Evolutionary conservation across 2,888 invertebrate genomes (phyloP), one percentile per base, ranked within the genome.

Genomic region (Campoplex nolae): DNA sequence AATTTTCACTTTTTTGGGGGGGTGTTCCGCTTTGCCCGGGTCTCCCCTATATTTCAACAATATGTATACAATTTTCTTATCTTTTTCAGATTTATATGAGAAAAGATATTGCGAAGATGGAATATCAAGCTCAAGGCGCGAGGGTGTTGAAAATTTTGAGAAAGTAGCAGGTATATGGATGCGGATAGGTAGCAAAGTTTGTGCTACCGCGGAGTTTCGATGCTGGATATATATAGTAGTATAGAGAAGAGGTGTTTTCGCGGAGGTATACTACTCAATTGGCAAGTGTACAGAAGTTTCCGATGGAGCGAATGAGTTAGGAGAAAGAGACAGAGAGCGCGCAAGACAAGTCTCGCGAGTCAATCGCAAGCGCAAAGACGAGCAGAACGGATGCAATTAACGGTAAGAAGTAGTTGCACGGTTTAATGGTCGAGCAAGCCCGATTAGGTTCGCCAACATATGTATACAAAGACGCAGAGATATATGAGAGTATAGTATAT

Each of bases 381-480:
- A 80, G 90, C 90, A 23, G 38, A 38, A 92, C 91, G 92, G 91
- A 92, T 92, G 93, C 93, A 93, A 93, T 93, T 93, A 93, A 93
- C 93, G 93, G 91, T 92, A 92, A 93, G 92, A 90, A 93, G 93
- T 90, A 91, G 89, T 91, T 92, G 91, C 89, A 89, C 89, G 91
- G 92, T 92, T 90, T 93, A 93, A 92, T 92, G 92, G 91, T 91
- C 91, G 91, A 91, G 90, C 92, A 89, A 92, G 91, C 91, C 91
- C 90, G 86, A 86, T 88, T 86, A 80, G 80, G 86, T 79, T 76
- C 74, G 80, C 58, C 70, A 76, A 90, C 89, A 89, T 85, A 58
- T 75, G 56, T 38, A 38, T 38, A 38, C 38, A 38, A 1, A 38
- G 38, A 0, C 0, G 0, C 23, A 38, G 38, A 38, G 38, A 38